Percentiles rank a stretch among this genome's conserved stretches.
Conservation (phyloP, 2,888 invertebrate genomes). For the Pyrrhosoma nymphula region DNA sequence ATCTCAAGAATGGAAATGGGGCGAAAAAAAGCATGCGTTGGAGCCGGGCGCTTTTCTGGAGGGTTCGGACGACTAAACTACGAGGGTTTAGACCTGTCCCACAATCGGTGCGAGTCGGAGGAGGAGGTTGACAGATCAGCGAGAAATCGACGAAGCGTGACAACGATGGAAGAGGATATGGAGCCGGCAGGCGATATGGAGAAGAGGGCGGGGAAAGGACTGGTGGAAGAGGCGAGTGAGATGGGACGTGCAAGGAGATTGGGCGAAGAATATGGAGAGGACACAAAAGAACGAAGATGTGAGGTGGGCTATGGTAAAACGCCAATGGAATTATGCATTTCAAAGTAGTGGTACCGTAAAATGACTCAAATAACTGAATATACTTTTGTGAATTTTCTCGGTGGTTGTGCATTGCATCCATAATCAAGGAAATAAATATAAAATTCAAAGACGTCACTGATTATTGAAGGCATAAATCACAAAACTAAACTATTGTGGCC, state of each 20-base stretch:
- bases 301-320: neutral
- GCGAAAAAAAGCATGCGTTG: neutral
- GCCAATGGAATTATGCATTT: no score
- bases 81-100: slow-evolving; percentile 15
- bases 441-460: no score
- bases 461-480: no score
- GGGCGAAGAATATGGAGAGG: neutral
- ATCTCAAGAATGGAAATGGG: slow-evolving; percentile 26
- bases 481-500: no score
- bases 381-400: no score
- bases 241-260: neutral
- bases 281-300: neutral
- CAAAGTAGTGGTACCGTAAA: neutral
- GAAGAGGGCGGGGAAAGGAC: neutral
- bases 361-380: neutral
- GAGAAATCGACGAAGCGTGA: slow-evolving; percentile 33
- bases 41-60: neutral
- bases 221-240: slow-evolving; percentile 1
- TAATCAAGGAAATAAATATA: no score
- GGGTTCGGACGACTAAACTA: slow-evolving; percentile 31
- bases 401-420: no score
- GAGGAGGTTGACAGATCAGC: slow-evolving; percentile 27
- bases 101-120: slow-evolving; percentile 10
- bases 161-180: slow-evolving; percentile 4
- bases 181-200: neutral